Conservation (phyloP, 30 jellyfish, hydroid and myxozoan genomes). For the Turritopsis rubra region DNA sequence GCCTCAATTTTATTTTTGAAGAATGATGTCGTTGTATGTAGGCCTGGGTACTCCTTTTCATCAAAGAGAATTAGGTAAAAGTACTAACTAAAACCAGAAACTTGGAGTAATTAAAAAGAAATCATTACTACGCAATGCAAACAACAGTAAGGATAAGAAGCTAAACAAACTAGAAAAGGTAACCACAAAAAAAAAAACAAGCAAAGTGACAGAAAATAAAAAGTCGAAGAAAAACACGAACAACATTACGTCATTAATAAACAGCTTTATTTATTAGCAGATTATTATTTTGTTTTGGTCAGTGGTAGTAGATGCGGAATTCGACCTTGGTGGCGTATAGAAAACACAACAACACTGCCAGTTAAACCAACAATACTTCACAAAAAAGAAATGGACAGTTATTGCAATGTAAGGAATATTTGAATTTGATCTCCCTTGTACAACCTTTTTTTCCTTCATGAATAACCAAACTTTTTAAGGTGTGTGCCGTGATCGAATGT, state of each 20-base stretch:
- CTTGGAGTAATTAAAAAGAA: not conserved
- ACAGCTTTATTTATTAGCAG: too few species aligned
- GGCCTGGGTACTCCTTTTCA: too few species aligned
- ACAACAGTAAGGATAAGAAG: not conserved
- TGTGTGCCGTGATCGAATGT: too few species aligned
- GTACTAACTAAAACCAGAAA: too few species aligned
- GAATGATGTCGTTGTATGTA: too few species aligned
- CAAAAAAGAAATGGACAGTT: not conserved
- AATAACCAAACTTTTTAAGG: too few species aligned
- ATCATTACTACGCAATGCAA: not conserved
- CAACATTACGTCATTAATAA: not conserved
- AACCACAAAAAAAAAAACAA: not conserved
- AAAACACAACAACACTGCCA: not conserved
- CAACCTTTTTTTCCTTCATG: too few species aligned
- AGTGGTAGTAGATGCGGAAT: not conserved
- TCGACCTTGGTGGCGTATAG: not conserved
- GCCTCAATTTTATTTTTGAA: too few species aligned
- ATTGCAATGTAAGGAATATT: not conserved
- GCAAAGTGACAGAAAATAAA: not conserved
- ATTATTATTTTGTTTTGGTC: not conserved
- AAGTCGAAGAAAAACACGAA: not conserved
- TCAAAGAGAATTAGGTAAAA: too few species aligned
- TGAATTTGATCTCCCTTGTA: too few species aligned
- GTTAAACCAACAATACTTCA: too few species aligned
- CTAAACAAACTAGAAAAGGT: too few species aligned